phyloP scores from a whole-genome alignment of 1,140 invertebrate species.

The Radopholus similis region DNA sequence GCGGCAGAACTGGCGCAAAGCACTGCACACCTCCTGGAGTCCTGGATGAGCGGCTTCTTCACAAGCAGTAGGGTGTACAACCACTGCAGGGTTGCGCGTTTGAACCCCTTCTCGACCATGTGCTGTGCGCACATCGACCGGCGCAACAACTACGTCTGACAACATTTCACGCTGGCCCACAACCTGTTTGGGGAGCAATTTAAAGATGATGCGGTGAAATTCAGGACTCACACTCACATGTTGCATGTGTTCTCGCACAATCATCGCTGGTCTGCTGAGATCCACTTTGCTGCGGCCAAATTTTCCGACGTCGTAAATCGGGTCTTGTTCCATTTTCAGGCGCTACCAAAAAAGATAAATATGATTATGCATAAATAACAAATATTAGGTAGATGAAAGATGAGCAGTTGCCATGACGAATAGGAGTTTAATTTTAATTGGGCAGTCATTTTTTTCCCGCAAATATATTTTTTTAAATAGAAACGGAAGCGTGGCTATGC shows the following conservation, averaged over 20 bases:
- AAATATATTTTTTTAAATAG: no score
- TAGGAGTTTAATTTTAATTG: no score
- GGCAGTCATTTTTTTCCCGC: no score
- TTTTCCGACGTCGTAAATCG: constrained; percentile 28
- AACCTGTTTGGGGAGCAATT: neutral
- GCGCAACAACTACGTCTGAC: constrained; percentile 21
- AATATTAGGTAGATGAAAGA: no score
- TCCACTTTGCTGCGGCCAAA: constrained; percentile 35
- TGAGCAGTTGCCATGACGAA: no score
- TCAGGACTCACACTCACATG: constrained; percentile 30
- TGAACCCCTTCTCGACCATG: constrained; percentile 30
- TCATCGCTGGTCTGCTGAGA: constrained; percentile 30
- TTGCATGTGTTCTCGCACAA: constrained; percentile 34
- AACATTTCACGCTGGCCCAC: constrained; percentile 13
- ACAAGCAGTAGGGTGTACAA: constrained; percentile 34
- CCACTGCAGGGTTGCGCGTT: constrained; percentile 34
- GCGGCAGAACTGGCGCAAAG: constrained; percentile 28
- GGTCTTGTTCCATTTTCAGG: constrained; percentile 13
- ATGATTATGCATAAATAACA: no score
- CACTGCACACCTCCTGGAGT: constrained; percentile 21
- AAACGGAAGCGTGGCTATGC: no score
- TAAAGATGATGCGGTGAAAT: no score
- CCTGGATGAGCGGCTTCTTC: constrained; percentile 30
- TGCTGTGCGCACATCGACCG: constrained; percentile 22
- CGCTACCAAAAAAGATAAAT: no score